Evolutionary conservation across 2,888 invertebrate genomes (phyloP).

Genomic region (Lycocerus yunnanus): DNA sequence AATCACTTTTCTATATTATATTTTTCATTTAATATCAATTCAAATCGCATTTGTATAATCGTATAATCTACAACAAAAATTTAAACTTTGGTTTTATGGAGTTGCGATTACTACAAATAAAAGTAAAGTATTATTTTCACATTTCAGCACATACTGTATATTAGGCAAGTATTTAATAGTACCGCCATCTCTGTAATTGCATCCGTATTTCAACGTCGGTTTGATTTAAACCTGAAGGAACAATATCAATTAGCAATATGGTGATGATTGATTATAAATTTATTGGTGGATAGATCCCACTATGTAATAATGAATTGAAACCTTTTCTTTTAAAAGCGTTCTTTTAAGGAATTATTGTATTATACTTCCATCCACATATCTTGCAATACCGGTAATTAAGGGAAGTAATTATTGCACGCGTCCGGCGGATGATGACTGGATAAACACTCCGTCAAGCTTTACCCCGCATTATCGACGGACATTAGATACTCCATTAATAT

Average conservation of each 20-base stretch:
- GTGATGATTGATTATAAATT: neutral
- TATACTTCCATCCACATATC: conserved; percentile 18
- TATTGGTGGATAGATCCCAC: neutral
- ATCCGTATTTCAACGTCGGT: neutral
- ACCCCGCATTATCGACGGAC: conserved; percentile 44
- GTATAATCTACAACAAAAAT: neutral
- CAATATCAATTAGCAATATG: neutral
- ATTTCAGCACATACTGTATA: neutral
- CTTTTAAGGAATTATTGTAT: neutral
- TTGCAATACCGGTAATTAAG: conserved; percentile 43
- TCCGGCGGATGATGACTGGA: conserved; percentile 49
- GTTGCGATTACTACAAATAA: too few species aligned
- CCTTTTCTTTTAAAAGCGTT: neutral
- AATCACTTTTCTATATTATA: neutral
- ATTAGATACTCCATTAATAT: conserved; percentile 54
- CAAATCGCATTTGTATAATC: neutral
- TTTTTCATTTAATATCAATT: neutral
- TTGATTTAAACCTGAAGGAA: neutral
- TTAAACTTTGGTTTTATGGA: neutral
- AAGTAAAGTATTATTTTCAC: neutral
- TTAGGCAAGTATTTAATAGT: neutral
- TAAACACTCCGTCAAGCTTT: conserved; percentile 46
- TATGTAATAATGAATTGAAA: neutral
- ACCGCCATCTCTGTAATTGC: neutral
- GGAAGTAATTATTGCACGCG: conserved; percentile 50